A percentile compares a stretch with the other conserved stretches of the same genome.
Evolutionary conservation across 92 coral and sea anemone species (phyloP).

Genomic region (Palythoa heliodiscus): DNA sequence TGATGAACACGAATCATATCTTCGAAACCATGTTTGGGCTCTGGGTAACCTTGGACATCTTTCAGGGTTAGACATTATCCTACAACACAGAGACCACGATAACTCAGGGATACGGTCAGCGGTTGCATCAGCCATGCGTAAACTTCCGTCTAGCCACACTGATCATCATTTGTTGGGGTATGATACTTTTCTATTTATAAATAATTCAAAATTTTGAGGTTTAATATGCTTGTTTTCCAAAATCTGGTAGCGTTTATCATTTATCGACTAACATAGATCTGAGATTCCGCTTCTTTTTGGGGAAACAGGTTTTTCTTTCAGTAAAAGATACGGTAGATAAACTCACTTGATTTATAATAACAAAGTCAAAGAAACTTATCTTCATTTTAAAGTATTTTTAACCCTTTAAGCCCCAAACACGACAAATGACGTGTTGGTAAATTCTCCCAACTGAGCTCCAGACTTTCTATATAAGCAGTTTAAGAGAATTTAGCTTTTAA

Average conservation of each 20-base stretch:
- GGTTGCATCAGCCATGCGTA: constrained; percentile 89
- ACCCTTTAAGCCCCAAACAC: too few relatives aligned
- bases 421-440: too few relatives aligned
- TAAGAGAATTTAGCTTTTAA: too few relatives aligned
- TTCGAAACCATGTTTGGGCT: constrained; percentile 95
- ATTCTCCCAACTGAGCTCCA: too few relatives aligned
- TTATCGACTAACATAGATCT: too few relatives aligned
- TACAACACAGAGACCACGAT: constrained; percentile 84
- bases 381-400: too few relatives aligned
- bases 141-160: constrained; percentile 75
- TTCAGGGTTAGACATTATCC: constrained; percentile 80
- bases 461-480: too few relatives aligned
- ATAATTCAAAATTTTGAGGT: background rate
- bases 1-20: constrained; percentile 70
- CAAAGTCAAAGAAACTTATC: too few relatives aligned
- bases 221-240: background rate
- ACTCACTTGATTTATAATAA: too few relatives aligned
- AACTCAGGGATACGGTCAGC: constrained; percentile 93
- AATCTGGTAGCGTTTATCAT: background rate
- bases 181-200: background rate
- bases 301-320: too few relatives aligned
- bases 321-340: too few relatives aligned
- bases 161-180: constrained; percentile 73
- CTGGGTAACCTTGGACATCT: constrained; percentile 96
- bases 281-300: too few relatives aligned